A percentile compares a stretch with the other conserved stretches of the same genome.
phyloP scores from a whole-genome alignment of 2,797 vertebrate genomes.

The Ptychadena robeensis region DNA sequence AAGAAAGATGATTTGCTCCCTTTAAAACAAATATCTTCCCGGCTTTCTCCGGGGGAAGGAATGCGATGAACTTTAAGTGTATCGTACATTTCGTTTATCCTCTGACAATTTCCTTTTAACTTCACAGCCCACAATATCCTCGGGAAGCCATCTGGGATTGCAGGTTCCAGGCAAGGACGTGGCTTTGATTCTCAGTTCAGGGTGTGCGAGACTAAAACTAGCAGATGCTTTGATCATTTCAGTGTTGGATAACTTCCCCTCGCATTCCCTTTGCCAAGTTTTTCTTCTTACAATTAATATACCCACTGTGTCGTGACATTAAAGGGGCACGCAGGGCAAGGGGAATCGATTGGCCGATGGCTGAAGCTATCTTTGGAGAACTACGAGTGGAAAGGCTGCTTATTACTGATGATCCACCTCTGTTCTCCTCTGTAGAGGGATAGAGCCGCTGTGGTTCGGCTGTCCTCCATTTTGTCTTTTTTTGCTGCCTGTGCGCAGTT shows the following conservation, averaged over 20 bases:
- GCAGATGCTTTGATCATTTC: constrained; percentile 26
- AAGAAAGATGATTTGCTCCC: too few relatives aligned
- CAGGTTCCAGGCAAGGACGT: constrained; percentile 7
- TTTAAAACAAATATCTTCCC: not conserved
- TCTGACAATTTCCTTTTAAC: constrained; percentile 30
- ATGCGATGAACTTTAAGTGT: not conserved
- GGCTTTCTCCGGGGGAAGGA: not conserved
- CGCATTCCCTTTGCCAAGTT: not conserved
- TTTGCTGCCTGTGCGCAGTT: too few relatives aligned
- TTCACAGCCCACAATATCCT: constrained; percentile 11
- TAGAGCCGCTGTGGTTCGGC: too few relatives aligned
- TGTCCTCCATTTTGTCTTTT: too few relatives aligned
- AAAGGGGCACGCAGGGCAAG: not conserved
- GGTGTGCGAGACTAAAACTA: constrained; percentile 13
- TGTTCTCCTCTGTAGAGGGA: too few relatives aligned
- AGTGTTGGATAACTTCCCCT: constrained; percentile 3
- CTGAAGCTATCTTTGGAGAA: too few relatives aligned
- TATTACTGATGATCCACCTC: too few relatives aligned
- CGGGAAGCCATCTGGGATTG: constrained; percentile 13
- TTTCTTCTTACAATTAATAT: constrained; percentile 6
- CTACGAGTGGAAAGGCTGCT: too few relatives aligned
- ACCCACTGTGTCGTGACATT: not conserved
- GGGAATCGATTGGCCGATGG: too few relatives aligned
- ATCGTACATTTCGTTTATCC: constrained; percentile 15
- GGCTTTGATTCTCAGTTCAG: constrained; percentile 26